Conservation (phyloP, 1,140 invertebrate species). For the Scaptomyza hsui region DNA sequence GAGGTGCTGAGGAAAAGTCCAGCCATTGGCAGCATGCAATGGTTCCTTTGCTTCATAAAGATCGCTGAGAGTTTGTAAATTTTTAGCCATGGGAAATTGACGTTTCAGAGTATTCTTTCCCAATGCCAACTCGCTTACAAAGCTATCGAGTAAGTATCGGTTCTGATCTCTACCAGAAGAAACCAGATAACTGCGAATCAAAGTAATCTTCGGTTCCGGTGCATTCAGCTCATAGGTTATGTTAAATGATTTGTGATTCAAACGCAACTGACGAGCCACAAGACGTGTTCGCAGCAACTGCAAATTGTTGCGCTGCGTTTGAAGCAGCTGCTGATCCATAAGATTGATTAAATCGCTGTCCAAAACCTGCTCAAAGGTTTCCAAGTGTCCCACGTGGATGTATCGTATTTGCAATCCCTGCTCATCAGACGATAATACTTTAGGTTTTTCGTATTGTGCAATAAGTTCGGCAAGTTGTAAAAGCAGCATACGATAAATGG, state of each 20-base stretch:
- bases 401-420: background rate
- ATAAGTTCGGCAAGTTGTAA: conserved; percentile 30
- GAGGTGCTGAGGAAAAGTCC: conserved; percentile 80
- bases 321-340: conserved; percentile 69
- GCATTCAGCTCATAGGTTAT: conserved; percentile 46
- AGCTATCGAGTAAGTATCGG: conserved; percentile 74
- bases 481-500: conserved; percentile 55
- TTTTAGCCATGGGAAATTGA: conserved; percentile 52
- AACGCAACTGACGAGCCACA: conserved; percentile 85
- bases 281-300: conserved; percentile 57
- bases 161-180: conserved; percentile 21
- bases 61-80: conserved; percentile 78
- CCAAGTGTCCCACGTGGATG: conserved; percentile 26
- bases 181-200: conserved; percentile 56
- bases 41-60: conserved; percentile 68
- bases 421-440: background rate
- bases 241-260: conserved; percentile 85
- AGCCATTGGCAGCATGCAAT: conserved; percentile 43
- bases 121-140: conserved; percentile 60
- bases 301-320: conserved; percentile 62
- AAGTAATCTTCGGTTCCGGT: conserved; percentile 66
- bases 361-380: conserved; percentile 48
- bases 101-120: conserved; percentile 84
- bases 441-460: background rate
- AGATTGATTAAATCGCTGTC: conserved; percentile 63